Conservation (phyloP, 2,113 vertebrate genomes). For the Numida meleagris region DNA sequence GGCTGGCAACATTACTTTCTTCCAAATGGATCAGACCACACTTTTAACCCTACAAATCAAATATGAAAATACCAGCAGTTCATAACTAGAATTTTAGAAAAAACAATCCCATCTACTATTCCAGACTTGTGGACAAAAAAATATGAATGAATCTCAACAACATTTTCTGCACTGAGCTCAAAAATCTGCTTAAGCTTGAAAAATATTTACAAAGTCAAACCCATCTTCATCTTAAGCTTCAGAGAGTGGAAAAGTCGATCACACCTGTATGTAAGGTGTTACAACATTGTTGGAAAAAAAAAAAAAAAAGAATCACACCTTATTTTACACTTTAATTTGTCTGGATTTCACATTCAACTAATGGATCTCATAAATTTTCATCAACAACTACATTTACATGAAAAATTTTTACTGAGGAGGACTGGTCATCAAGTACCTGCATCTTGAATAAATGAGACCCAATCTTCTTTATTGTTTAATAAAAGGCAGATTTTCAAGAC, state of each 20-base stretch:
- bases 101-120: not conserved
- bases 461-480: not conserved
- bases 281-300: not conserved
- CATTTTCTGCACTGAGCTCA: not conserved
- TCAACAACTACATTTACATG: not conserved
- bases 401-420: not conserved
- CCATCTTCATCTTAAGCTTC: not conserved
- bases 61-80: conserved; percentile 24
- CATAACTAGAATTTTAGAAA: not conserved
- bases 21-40: conserved; percentile 85
- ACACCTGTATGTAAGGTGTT: not conserved
- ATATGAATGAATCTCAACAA: not conserved
- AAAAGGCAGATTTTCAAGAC: not conserved
- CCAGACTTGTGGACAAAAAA: not conserved
- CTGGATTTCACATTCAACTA: not conserved
- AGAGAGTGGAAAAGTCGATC: not conserved
- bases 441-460: not conserved
- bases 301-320: not conserved
- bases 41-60: conserved; percentile 81
- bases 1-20: conserved; percentile 71
- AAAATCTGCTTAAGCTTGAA: not conserved
- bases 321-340: not conserved
- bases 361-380: not conserved
- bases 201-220: not conserved
- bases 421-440: not conserved